Base-by-base conservation (phyloP, 1,140 invertebrate species). In the Phenacoccus solenopsis region DNA sequence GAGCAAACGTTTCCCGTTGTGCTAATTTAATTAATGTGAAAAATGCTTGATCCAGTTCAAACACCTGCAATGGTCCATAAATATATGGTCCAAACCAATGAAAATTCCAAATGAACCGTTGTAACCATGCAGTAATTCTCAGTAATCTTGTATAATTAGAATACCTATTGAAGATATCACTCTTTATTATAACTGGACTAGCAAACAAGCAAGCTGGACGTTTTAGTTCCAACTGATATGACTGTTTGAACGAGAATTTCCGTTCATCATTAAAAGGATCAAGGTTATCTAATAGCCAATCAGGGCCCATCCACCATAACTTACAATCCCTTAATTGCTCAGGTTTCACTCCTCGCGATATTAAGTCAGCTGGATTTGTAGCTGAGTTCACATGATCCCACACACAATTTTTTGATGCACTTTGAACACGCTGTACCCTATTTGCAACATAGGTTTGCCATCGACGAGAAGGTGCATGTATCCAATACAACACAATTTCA, bases 341-440 rank as follows among this genome's bases (percentile, higher is more conserved):
- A 56, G 71, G 59, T 59, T 72, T 21, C 16, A 71, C 9, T 16
- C 80, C 81, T 69, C 80, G 72, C 16, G 79, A 80, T 10, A 76
- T 70, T 3, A 75, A 69, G 75, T 83, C 81, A 4, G 80, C 80
- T 49, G 79, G 78, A 74, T 83, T 82, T 1, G 77, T 61, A 22
- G 71, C 64, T 1, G 78, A 75, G 10, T 69, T 67, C 0, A 82
- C 77, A 73, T 82, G 78, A 27, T 32, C 21, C 82, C 80, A 83
- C 13, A 72, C 16, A 0, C 56, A 35, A 1, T 32, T 27, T 3
- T 25, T 13, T n/a, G 71, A 70, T 1, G 75, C 22, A 24, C 75
- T 71, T 56, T 75, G 75, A 68, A 81, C 79, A 73, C 76, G 67
- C 28, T 70, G 69, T 0, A 79, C 76, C 56, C 78, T 68, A 72